phyloP scores from a whole-genome alignment of 2,888 invertebrate genomes.

The Trichopoda pennipes region DNA sequence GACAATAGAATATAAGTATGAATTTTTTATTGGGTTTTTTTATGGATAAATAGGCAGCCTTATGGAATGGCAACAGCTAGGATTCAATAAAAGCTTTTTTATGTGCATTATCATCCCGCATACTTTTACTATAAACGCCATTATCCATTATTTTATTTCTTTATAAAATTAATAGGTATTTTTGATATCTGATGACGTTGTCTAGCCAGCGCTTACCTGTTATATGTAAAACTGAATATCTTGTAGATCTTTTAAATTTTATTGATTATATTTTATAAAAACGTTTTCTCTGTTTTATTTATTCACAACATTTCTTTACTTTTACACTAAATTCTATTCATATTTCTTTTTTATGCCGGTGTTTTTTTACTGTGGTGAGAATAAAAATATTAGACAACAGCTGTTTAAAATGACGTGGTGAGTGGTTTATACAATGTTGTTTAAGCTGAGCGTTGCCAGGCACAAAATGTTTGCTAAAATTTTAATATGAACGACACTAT shows the following conservation, averaged over 20 bases:
- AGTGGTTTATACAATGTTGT: conserved; percentile 11
- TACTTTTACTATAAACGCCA: conserved; percentile 33
- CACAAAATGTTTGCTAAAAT: no score
- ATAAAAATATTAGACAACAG: conserved; percentile 19
- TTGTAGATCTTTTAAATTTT: neutral
- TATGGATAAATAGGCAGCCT: conserved; percentile 10
- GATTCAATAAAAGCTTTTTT: conserved; percentile 3
- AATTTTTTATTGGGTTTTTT: conserved; percentile 30
- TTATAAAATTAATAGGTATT: neutral
- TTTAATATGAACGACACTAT: no score
- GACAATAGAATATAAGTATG: conserved; percentile 38
- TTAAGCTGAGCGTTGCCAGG: neutral
- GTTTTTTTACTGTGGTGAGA: conserved; percentile 42
- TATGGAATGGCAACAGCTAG: conserved; percentile 1
- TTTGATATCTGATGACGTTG: conserved; percentile 45
- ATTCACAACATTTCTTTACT: neutral
- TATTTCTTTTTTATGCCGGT: conserved; percentile 40
- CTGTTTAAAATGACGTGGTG: conserved; percentile 31
- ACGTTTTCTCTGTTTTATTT: neutral
- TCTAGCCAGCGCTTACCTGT: conserved; percentile 31
- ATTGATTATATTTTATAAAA: neutral
- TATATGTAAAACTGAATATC: neutral
- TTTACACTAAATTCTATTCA: neutral
- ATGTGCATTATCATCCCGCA: conserved; percentile 28
- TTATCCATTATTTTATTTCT: conserved; percentile 28